Conservation (phyloP, 2,888 invertebrate species). For the Lasioglossum oenotherae region DNA sequence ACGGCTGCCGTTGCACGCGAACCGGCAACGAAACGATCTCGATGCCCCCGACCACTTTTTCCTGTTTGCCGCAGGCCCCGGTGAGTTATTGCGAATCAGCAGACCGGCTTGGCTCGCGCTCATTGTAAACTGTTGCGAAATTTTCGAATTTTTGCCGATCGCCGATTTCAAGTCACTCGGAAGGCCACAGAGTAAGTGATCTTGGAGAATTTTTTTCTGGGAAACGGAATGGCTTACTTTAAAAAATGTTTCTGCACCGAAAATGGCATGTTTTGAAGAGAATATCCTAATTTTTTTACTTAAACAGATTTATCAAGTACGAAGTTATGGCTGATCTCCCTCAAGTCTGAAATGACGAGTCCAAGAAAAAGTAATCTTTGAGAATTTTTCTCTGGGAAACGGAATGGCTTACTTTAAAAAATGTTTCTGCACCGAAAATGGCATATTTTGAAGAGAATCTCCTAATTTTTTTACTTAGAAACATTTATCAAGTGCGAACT, state of each 20-base stretch:
- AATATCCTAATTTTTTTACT: neutral
- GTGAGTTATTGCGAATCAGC: slow-evolving; percentile 1
- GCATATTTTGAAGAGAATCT: too few relatives aligned
- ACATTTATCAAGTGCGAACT: too few relatives aligned
- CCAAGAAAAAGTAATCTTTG: too few relatives aligned
- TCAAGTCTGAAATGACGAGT: too few relatives aligned
- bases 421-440: too few relatives aligned
- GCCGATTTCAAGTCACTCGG: neutral
- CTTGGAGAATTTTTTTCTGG: neutral
- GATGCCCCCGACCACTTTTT: slow-evolving; percentile 22
- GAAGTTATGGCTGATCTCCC: neutral
- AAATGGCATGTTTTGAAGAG: neutral
- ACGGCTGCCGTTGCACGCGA: slow-evolving; percentile 61
- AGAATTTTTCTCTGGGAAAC: too few relatives aligned
- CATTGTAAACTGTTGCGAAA: neutral
- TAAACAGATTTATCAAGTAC: neutral
- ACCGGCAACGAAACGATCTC: slow-evolving; percentile 33
- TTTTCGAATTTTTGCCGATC: neutral
- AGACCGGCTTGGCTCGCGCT: neutral
- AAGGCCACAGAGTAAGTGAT: neutral
- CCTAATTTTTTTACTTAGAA: too few relatives aligned
- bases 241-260: neutral
- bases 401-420: too few relatives aligned
- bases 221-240: neutral
- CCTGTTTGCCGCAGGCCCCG: slow-evolving; percentile 13